phyloP scores from a whole-genome alignment of 2,888 invertebrate genomes.

The Mimumesa dahlbomi region DNA sequence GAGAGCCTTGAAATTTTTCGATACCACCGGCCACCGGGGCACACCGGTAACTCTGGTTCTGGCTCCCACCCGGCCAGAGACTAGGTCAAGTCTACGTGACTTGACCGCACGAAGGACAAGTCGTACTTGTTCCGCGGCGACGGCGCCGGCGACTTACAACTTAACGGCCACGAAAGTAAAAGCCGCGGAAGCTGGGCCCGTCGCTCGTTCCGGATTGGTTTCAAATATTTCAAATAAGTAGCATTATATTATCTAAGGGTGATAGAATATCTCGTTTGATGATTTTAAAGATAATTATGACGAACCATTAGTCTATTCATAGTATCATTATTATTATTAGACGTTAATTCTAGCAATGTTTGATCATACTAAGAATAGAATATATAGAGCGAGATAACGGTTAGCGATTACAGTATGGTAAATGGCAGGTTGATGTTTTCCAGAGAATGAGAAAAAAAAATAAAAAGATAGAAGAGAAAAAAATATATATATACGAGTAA shows the following conservation, averaged over 20 bases:
- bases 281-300: no score
- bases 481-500: no score
- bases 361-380: no score
- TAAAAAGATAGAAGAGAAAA: no score
- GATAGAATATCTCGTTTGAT: no score
- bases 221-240: no score
- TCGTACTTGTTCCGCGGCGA: conserved; percentile 60
- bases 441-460: no score
- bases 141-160: conserved; percentile 52
- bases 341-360: no score
- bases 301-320: no score
- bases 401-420: conserved; percentile 9
- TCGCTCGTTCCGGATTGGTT: no score
- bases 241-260: no score
- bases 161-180: conserved; percentile 53
- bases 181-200: conserved; percentile 40
- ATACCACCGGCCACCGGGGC: conserved; percentile 50
- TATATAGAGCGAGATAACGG: conserved; percentile 12
- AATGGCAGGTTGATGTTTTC: conserved; percentile 42
- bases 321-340: no score
- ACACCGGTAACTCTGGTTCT: conserved; percentile 66
- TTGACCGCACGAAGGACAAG: conserved; percentile 67
- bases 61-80: conserved; percentile 49
- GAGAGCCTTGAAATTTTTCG: conserved; percentile 59
- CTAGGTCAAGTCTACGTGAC: conserved; percentile 68